A percentile compares a stretch with the other conserved stretches of the same genome.
These are phyloP conservation scores for Falco punctatus DNA, from an alignment of 2,113 vertebrate species.

Conservation along the genomic window DNA sequence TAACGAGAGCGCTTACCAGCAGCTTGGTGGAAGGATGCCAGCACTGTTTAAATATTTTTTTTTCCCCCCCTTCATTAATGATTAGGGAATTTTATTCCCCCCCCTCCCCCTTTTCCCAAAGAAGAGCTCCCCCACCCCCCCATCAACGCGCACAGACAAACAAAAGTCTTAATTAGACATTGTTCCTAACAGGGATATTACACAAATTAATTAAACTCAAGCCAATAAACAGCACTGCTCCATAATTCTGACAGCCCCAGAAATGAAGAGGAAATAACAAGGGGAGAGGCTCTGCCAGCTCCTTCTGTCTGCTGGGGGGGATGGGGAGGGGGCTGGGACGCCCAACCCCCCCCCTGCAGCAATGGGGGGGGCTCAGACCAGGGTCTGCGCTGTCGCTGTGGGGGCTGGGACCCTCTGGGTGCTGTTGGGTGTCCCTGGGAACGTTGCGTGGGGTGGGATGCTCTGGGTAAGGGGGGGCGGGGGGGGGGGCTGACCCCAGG, in stretches of 20 bases:
- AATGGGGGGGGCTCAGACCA: too few species aligned
- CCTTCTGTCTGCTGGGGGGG: neutral
- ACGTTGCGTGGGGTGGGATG: too few species aligned
- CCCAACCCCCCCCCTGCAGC: too few species aligned
- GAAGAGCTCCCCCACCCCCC: too few species aligned
- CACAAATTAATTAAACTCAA: slow-evolving; percentile 72
- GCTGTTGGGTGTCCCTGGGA: too few species aligned
- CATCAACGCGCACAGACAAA: neutral
- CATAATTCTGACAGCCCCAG: too few species aligned
- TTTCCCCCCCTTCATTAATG: slow-evolving; percentile 36
- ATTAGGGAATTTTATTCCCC: slow-evolving; percentile 10
- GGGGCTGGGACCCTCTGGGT: too few species aligned
- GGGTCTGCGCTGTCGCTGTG: too few species aligned
- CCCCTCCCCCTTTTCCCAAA: neutral
- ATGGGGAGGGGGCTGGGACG: too few species aligned
- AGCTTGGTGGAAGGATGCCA: neutral
- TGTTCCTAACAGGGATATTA: slow-evolving; percentile 68
- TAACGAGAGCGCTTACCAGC: neutral
- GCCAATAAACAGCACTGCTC: slow-evolving; percentile 43
- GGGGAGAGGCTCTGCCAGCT: neutral
- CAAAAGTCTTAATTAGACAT: slow-evolving; percentile 75
- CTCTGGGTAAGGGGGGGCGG: neutral
- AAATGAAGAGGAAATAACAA: too few species aligned
- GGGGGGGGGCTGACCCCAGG: neutral
- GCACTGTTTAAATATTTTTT: neutral